Evolutionary conservation across 2,797 vertebrate genomes (phyloP).

Genomic region (Gymnodraco acuticeps): DNA sequence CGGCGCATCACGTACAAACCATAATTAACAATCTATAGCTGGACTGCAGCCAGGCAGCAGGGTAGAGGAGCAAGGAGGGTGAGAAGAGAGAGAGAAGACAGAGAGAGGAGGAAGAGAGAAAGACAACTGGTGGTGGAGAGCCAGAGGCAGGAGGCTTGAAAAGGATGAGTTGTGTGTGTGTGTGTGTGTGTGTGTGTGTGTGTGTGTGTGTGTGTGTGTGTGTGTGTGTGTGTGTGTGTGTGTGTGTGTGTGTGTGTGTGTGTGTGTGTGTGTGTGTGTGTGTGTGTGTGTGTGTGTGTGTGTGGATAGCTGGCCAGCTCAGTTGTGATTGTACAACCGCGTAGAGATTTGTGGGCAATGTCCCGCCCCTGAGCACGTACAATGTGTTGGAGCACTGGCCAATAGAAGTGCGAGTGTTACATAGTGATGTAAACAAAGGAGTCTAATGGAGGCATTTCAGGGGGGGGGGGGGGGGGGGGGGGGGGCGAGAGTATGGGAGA

Average conservation of each 20-base stretch:
- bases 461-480: no score
- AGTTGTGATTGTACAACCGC: no score
- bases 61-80: conserved; percentile 43
- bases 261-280: not conserved
- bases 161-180: conserved; percentile 33
- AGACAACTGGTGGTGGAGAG: conserved; percentile 52
- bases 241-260: not conserved
- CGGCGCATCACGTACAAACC: conserved; percentile 67
- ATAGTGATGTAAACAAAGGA: no score
- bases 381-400: no score
- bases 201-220: conserved; percentile 10
- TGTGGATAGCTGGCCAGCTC: not conserved
- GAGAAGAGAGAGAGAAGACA: conserved; percentile 19
- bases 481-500: no score
- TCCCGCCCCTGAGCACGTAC: no score
- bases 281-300: conserved; percentile 13
- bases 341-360: no score
- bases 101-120: conserved; percentile 24
- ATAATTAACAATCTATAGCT: conserved; percentile 85
- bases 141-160: conserved; percentile 51
- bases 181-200: conserved; percentile 11
- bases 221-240: not conserved
- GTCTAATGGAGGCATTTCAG: no score
- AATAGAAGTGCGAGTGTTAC: no score
- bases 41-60: conserved; percentile 73